phyloP scores from a whole-genome alignment of 2,888 invertebrate species.

The Azorinus chamasolen region DNA sequence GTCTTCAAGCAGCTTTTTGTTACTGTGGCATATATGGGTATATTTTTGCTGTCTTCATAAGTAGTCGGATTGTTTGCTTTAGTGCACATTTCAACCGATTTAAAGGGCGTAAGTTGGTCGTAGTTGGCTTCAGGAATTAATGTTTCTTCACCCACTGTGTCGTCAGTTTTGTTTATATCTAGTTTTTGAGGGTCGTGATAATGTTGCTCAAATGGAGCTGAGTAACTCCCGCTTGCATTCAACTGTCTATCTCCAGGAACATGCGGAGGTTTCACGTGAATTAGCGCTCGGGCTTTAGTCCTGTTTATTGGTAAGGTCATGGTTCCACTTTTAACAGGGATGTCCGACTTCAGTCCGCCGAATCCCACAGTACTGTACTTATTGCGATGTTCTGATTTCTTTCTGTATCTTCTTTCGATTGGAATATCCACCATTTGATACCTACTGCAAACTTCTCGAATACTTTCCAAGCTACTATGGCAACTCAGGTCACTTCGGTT shows the following conservation, averaged over 20 bases:
- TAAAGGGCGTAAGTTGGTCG: too few relatives aligned
- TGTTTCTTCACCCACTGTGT: too few relatives aligned
- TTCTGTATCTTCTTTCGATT: constrained; percentile 12
- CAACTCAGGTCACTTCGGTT: constrained; percentile 21
- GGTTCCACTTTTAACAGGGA: neutral
- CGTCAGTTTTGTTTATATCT: too few relatives aligned
- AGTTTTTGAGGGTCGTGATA: too few relatives aligned
- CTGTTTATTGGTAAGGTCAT: neutral
- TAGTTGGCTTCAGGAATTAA: too few relatives aligned
- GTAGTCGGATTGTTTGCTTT: neutral
- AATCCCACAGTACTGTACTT: constrained; percentile 10
- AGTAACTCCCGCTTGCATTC: too few relatives aligned
- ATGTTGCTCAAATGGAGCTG: too few relatives aligned
- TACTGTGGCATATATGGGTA: neutral
- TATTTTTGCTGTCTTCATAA: neutral
- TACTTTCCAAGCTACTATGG: constrained; percentile 55
- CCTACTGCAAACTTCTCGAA: constrained; percentile 33
- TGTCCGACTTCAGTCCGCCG: neutral
- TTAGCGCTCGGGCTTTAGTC: neutral
- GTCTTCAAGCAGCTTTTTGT: neutral
- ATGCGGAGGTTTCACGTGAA: neutral
- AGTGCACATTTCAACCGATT: too few relatives aligned
- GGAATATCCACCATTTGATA: constrained; percentile 40
- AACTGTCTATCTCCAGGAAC: too few relatives aligned
- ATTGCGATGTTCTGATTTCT: too few relatives aligned